These are phyloP conservation scores for Ceyx erithaca DNA, from an alignment of 2,797 vertebrate genomes.

Conservation along the genomic window DNA sequence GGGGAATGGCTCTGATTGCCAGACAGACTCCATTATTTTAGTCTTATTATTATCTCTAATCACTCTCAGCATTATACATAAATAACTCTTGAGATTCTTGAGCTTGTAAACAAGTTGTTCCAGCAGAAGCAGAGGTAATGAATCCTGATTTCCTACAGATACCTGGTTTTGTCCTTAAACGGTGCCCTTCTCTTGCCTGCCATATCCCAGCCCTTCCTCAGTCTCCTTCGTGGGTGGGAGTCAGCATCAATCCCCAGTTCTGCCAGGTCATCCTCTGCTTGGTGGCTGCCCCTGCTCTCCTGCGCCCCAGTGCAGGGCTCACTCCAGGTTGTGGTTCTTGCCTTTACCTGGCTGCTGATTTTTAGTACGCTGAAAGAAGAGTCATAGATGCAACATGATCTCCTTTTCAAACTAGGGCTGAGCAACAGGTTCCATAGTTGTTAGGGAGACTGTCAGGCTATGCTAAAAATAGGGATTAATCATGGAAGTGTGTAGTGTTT, in stretches of 20 bases:
- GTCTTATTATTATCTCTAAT: background rate
- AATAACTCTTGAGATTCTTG: background rate
- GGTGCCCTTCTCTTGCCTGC: background rate
- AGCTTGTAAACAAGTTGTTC: background rate
- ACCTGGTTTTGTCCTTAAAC: background rate
- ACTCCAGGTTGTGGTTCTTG: background rate
- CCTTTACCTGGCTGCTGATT: background rate
- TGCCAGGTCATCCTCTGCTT: background rate
- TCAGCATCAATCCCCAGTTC: background rate
- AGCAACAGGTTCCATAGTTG: background rate
- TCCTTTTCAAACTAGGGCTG: background rate
- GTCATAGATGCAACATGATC: background rate
- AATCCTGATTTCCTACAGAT: background rate
- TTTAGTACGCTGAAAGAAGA: background rate
- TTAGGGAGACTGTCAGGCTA: background rate
- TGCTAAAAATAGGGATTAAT: background rate
- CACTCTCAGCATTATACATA: background rate
- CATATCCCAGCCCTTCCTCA: background rate
- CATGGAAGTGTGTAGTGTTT: background rate
- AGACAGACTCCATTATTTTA: background rate
- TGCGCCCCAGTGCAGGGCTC: background rate
- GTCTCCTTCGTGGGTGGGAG: background rate
- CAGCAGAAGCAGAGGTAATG: background rate
- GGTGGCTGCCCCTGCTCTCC: background rate
- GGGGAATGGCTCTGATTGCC: background rate